Base-by-base conservation (phyloP, 2,888 invertebrate species). In the Hermodice carunculata region DNA sequence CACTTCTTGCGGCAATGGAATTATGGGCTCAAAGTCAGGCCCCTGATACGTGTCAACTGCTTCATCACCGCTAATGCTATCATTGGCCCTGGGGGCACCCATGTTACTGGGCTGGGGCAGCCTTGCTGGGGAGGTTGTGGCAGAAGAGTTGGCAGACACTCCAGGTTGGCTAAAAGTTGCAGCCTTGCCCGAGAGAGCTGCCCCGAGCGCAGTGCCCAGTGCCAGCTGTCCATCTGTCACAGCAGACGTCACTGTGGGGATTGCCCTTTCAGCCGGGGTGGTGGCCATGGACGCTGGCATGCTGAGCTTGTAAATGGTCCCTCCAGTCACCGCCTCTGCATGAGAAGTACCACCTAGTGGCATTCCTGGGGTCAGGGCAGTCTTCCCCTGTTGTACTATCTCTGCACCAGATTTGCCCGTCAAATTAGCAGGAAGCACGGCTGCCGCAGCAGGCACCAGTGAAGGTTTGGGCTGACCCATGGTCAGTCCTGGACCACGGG, bases 1-100 rank as follows among this genome's bases (percentile, higher is more conserved):
- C 0, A 95, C 91, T 87, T 95, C 93, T 29, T 84, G 84, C 0
- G 95, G 95, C 51, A 95, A 85, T 0, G 94, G 93, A 74, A 95
- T 91, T 19, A 95, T 91, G 0, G 95, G 94, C 80, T 93, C 91
- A 78, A 94, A 95, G 34, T 63, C 53, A 19, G 56, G 63, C 28
- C 63, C 53, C 42, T 52, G 46, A 51, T 68, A 62, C 17, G 28
- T 40, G 31, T 60, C 64, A n/a, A 61, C 60, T n/a, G 29, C 58
- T 26, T 63, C 63, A 32, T 28, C 64, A 2, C 40, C 19, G 3
- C n/a, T 28, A n/a, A n/a, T n/a, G n/a, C n/a, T n/a, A n/a, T n/a
- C n/a, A n/a, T n/a, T n/a, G n/a, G n/a, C n/a, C n/a, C n/a, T n/a
- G n/a, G n/a, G n/a, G n/a, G n/a, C n/a, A n/a, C n/a, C n/a, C n/a